Evolutionary conservation across 2,888 invertebrate species (phyloP).

Genomic region (Conomelus anceps): DNA sequence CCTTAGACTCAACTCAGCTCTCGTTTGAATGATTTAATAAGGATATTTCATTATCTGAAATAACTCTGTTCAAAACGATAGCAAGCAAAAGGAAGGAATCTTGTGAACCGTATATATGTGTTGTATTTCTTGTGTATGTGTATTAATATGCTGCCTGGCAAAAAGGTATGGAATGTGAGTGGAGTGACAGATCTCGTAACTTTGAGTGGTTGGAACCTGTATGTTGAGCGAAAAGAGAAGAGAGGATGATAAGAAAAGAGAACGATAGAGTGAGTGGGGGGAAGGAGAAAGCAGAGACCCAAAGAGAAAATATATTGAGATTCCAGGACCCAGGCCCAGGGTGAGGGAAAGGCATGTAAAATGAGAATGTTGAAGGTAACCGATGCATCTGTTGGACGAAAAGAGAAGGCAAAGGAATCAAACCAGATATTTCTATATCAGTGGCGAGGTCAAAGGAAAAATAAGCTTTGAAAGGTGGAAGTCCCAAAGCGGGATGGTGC

Average conservation of each 20-base stretch:
- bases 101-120: too few relatives aligned
- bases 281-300: neutral
- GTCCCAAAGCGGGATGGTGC: neutral
- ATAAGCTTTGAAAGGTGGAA: slow-evolving; percentile 9
- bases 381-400: neutral
- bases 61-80: too few relatives aligned
- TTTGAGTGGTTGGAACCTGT: neutral
- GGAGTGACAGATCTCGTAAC: neutral
- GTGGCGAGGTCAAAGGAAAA: slow-evolving; percentile 7
- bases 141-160: neutral
- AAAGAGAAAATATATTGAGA: neutral
- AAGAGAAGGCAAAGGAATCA: neutral
- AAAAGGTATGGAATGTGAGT: neutral
- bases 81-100: too few relatives aligned
- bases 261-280: too few relatives aligned
- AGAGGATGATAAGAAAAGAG: neutral
- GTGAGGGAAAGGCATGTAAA: neutral
- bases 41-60: too few relatives aligned
- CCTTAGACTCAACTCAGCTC: too few relatives aligned
- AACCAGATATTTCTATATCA: neutral
- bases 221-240: neutral
- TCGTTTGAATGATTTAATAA: too few relatives aligned
- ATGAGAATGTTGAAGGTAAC: neutral
- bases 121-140: neutral
- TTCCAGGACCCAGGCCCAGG: neutral